A percentile compares a stretch with the other conserved stretches of the same genome.
Conservation (phyloP, 2,797 vertebrate species). For the Trachurus trachurus region DNA sequence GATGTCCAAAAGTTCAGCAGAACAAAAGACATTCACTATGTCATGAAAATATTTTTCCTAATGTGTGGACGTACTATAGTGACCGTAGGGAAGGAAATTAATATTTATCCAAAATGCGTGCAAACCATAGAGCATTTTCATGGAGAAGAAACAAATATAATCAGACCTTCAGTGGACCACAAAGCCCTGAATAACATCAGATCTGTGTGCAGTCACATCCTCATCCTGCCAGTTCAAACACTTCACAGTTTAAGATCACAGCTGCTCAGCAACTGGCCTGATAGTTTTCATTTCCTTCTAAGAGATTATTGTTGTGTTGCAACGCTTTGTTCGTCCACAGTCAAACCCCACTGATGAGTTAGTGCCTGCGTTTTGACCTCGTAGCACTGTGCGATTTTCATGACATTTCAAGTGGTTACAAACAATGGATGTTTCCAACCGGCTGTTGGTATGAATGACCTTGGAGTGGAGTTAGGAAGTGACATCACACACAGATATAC, state of each 20-base stretch:
- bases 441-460: slow-evolving; percentile 23
- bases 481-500: slow-evolving; percentile 49
- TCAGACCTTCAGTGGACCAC: slow-evolving; percentile 22
- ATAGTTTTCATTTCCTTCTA: slow-evolving; percentile 33
- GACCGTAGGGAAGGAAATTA: background rate
- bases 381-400: slow-evolving; percentile 41
- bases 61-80: background rate
- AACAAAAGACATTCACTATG: slow-evolving; percentile 16
- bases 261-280: slow-evolving; percentile 21
- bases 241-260: slow-evolving; percentile 36
- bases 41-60: slow-evolving; percentile 2
- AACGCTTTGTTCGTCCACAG: slow-evolving; percentile 21
- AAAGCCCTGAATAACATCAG: slow-evolving; percentile 9
- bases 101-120: background rate
- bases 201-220: slow-evolving; percentile 23
- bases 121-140: slow-evolving; percentile 17
- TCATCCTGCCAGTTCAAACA: slow-evolving; percentile 37
- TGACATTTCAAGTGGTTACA: slow-evolving; percentile 44
- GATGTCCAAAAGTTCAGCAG: slow-evolving; percentile 6
- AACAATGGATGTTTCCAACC: slow-evolving; percentile 17
- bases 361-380: slow-evolving; percentile 45
- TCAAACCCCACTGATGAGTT: slow-evolving; percentile 40
- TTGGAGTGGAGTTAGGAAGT: slow-evolving; percentile 37
- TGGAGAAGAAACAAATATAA: slow-evolving; percentile 5
- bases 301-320: slow-evolving; percentile 16